Evolutionary conservation across 2,113 vertebrate species (phyloP), one percentile per base, ranked within the genome.

Genomic region (Pitta sordida): DNA sequence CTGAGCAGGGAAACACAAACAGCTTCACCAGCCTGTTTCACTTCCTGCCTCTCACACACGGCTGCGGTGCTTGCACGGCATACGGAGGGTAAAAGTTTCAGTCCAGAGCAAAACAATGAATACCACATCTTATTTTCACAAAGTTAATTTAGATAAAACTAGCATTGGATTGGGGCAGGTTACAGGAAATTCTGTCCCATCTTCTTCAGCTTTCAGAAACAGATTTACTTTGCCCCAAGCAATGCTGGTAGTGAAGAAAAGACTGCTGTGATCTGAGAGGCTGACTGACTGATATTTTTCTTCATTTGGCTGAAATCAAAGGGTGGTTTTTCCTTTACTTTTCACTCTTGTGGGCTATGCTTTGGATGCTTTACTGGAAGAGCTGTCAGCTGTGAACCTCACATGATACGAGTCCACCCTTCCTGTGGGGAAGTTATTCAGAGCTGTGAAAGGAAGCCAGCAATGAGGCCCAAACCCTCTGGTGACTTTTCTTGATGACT

Each of bases 391-490:
- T 92, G 75, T 94, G 91, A 92, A 90, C 90, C 90, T 96, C 94
- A 95, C 91, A 93, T 91, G 89, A 95, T 91, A 86, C 0, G 46
- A 85, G 88, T 93, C 94, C 94, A 92, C 95, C 94, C 96, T 96
- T 96, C 95, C 94, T 97, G 94, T 89, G 91, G 81, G 96, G 95
- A 96, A 96, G 95, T 95, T 96, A 96, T 95, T 96, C 96, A 96
- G 95, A 95, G 64, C 91, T 94, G 93, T 4, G 59, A 96, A 96
- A 95, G 95, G 95, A 96, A 96, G 96, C 90, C 95, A 95, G 91
- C 71, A 94, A 95, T 10, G 8, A 96, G 90, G 87, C 83, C 71
- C 4, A 29, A 96, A 95, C 88, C 71, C 96, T 96, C 93, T 78
- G 82, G 95, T 94, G 91, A 87, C 79, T 95, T 94, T 85, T 94